Base-by-base conservation (phyloP, 2,797 vertebrate genomes). In the Mus spretus region DNA sequence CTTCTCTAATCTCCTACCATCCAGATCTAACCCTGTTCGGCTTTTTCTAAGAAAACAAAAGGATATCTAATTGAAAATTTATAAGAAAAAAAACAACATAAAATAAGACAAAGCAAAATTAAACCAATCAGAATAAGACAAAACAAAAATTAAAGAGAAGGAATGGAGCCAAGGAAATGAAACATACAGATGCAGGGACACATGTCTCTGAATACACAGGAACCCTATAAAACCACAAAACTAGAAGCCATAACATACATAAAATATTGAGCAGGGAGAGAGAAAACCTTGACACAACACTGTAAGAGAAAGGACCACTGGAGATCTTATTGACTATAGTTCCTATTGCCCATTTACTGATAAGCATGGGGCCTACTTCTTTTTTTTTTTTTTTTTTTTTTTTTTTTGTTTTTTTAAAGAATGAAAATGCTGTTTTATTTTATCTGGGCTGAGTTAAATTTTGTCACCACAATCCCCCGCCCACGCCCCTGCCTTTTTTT, bases 371-470 rank as follows among this genome's bases (percentile, higher is more conserved):
- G 19, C 19, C 5, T 63, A n/a, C n/a, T n/a, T n/a, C n/a, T n/a
- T n/a, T n/a, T n/a, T n/a, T n/a, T n/a, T n/a, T n/a, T n/a, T n/a
- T n/a, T n/a, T n/a, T n/a, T n/a, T n/a, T n/a, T n/a, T n/a, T n/a
- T n/a, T n/a, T n/a, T n/a, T n/a, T n/a, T n/a, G n/a, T n/a, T n/a
- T n/a, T n/a, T n/a, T 90, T 74, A 63, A 96, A 96, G n/a, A 92
- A 89, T 19, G 75, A 74, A n/a, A n/a, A n/a, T n/a, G n/a, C 19
- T 70, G 59, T 84, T 96, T 82, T 7, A 65, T 22, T 94, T 95
- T 90, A 57, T 84, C 44, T 57, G 24, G 15, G 40, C 75, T 96
- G 22, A 72, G 59, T 91, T 96, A 86, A 93, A 78, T 90, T 93
- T 88, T 94, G 17, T 82, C 44, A 67, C 80, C 72, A 34, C 50